phyloP scores from a whole-genome alignment of 2,888 invertebrate genomes.

The Aspidapion aeneum region DNA sequence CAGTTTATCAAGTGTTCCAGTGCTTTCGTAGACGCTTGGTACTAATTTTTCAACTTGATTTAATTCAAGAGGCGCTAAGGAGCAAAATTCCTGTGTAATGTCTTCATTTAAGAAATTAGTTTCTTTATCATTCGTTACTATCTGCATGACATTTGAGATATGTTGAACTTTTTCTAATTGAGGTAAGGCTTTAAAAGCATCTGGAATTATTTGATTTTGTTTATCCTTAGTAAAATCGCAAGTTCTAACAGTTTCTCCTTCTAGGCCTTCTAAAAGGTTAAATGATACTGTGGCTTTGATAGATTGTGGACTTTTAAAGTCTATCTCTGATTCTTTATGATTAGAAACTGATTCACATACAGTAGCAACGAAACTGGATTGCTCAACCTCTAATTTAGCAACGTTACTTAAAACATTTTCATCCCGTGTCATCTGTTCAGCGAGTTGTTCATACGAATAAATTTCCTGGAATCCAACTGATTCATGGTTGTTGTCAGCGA shows the following conservation, averaged over 20 bases:
- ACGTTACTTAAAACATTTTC: constrained; percentile 13
- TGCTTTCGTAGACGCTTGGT: not conserved
- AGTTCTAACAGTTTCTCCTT: constrained; percentile 10
- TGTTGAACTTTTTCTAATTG: not conserved
- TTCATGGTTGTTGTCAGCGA: constrained; percentile 11
- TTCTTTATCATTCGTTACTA: not conserved
- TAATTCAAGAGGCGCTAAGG: not conserved
- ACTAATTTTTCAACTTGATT: not conserved
- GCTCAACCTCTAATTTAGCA: constrained; percentile 39
- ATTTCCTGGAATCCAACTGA: constrained; percentile 14
- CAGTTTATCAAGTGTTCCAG: not conserved
- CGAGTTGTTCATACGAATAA: constrained; percentile 13
- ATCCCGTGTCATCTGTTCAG: not conserved
- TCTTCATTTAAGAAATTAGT: not conserved
- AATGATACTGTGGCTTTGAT: constrained; percentile 22
- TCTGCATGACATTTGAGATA: not conserved
- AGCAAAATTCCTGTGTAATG: not conserved
- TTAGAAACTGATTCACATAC: constrained; percentile 42
- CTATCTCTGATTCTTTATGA: constrained; percentile 42
- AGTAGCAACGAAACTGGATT: constrained; percentile 33
- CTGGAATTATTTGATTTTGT: not conserved
- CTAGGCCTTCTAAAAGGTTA: constrained; percentile 25
- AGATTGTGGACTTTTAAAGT: constrained; percentile 18
- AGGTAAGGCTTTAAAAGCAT: not conserved
- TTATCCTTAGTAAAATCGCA: not conserved